Evolutionary conservation across 2,113 vertebrate species (phyloP).

Genomic region (Galeopterus variegatus): DNA sequence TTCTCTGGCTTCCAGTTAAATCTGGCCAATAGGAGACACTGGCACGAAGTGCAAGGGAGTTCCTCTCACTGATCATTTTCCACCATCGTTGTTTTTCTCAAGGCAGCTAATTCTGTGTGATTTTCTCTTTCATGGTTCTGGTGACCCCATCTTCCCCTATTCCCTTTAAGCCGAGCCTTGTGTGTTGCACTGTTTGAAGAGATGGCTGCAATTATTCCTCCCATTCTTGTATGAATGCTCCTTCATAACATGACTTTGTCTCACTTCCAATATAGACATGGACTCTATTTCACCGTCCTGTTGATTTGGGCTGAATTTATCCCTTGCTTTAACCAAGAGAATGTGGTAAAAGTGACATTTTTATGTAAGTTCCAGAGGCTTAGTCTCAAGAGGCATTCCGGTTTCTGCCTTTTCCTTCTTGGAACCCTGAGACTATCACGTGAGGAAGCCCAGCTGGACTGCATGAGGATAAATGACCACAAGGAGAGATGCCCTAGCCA

Average conservation of each 20-base stretch:
- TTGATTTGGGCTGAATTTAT: neutral
- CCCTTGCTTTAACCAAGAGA: neutral
- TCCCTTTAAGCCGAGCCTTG: neutral
- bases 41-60: neutral
- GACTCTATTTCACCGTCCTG: neutral
- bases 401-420: neutral
- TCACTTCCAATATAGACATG: neutral
- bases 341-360: neutral
- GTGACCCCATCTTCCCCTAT: neutral
- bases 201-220: neutral
- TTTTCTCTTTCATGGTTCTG: neutral
- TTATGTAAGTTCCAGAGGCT: neutral
- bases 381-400: neutral
- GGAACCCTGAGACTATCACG: neutral
- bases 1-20: neutral
- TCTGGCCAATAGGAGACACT: neutral
- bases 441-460: neutral
- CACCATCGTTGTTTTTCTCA: neutral
- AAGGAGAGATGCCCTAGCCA: neutral
- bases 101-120: neutral
- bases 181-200: neutral
- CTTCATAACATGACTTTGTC: neutral
- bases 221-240: neutral
- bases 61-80: neutral
- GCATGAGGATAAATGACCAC: neutral